A percentile compares a stretch with the other conserved stretches of the same genome.
These are phyloP conservation scores for Eleginops maclovinus DNA, from an alignment of 2,113 vertebrate genomes.

Conservation along the genomic window DNA sequence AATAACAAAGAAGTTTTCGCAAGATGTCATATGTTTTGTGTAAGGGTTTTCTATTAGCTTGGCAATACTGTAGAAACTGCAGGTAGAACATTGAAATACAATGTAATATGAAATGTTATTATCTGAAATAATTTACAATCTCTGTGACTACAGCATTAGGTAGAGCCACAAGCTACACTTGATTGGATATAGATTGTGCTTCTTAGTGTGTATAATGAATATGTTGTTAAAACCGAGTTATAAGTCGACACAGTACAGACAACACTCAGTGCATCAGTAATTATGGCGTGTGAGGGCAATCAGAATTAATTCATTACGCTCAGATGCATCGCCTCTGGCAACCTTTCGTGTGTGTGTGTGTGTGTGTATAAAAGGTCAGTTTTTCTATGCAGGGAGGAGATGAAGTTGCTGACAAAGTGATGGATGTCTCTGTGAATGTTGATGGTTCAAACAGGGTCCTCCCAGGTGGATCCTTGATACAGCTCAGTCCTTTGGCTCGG, in stretches of 20 bases:
- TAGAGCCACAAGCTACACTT: neutral
- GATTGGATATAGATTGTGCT: neutral
- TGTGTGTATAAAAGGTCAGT: conserved; percentile 61
- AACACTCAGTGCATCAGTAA: conserved; percentile 42
- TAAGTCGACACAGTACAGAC: conserved; percentile 24
- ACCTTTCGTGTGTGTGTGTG: conserved; percentile 36
- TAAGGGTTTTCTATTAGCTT: neutral
- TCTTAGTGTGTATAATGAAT: neutral
- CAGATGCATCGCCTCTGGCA: conserved; percentile 55
- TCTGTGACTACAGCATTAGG: conserved; percentile 7
- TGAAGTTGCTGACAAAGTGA: conserved; percentile 57
- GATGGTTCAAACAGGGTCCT: conserved; percentile 50
- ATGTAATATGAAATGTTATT: neutral
- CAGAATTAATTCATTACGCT: conserved; percentile 66
- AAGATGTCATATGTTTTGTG: neutral
- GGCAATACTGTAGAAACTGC: neutral
- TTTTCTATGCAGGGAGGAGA: conserved; percentile 42
- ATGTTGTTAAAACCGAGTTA: conserved; percentile 37
- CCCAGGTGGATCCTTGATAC: conserved; percentile 31
- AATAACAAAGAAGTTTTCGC: neutral
- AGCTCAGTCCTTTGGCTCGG: neutral
- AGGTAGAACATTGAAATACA: neutral
- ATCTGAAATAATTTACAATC: neutral
- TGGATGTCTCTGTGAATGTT: conserved; percentile 38
- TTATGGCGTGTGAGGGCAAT: conserved; percentile 47